Evolutionary conservation across 1,140 invertebrate genomes (phyloP).

Genomic region (Eumaeus atala): DNA sequence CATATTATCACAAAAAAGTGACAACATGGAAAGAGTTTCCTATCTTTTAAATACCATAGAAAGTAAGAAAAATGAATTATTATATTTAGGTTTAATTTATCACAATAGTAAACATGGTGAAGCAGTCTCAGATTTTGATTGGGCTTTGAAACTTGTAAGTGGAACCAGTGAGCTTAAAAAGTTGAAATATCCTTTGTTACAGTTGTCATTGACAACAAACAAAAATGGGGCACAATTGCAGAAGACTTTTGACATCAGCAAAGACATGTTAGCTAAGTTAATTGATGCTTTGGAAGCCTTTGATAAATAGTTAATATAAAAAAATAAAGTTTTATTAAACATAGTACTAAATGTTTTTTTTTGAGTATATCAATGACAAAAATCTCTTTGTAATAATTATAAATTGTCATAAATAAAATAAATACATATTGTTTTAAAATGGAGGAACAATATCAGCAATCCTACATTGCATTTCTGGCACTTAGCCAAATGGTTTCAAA

Average conservation of each 20-base stretch:
- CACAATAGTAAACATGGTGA: constrained; percentile 46
- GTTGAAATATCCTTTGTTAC: constrained; percentile 47
- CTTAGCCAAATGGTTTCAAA: too few relatives aligned
- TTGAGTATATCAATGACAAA: too few relatives aligned
- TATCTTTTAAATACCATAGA: constrained; percentile 30
- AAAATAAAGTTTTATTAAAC: too few relatives aligned
- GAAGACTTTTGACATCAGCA: constrained; percentile 44
- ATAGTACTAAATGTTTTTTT: too few relatives aligned
- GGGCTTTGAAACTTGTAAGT: constrained; percentile 49
- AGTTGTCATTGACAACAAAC: constrained; percentile 40
- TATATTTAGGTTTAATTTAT: constrained; percentile 39
- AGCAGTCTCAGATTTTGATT: constrained; percentile 48
- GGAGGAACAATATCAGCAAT: too few relatives aligned
- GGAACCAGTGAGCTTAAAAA: constrained; percentile 56
- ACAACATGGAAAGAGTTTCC: constrained; percentile 32
- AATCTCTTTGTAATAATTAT: too few relatives aligned
- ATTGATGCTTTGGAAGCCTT: constrained; percentile 41
- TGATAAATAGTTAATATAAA: too few relatives aligned
- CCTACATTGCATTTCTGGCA: too few relatives aligned
- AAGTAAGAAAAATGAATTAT: constrained; percentile 36
- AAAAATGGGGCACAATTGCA: constrained; percentile 26
- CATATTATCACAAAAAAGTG: constrained; percentile 25
- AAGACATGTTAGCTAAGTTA: constrained; percentile 42
- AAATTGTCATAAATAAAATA: too few relatives aligned
- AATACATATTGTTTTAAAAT: too few relatives aligned